These are phyloP conservation scores for Theretra japonica DNA, from an alignment of 2,888 invertebrate genomes.

Conservation along the genomic window DNA sequence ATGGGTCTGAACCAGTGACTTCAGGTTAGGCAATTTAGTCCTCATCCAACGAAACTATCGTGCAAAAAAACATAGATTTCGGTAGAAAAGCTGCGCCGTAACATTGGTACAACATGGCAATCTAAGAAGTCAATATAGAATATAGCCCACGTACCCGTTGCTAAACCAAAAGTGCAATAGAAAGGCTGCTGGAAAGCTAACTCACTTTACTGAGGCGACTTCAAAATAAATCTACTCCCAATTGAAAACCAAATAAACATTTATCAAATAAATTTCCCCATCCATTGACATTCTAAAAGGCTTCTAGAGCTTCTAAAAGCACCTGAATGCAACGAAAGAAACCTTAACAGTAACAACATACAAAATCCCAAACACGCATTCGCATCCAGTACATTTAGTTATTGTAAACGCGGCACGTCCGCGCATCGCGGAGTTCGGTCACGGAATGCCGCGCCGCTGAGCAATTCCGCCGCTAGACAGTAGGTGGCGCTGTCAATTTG, in stretches of 20 bases:
- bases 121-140: no score
- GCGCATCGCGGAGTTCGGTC: slow-evolving; percentile 67
- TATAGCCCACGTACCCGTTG: no score
- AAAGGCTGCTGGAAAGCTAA: no score
- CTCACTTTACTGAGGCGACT: not conserved
- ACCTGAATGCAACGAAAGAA: slow-evolving; percentile 4
- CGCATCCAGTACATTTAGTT: slow-evolving; percentile 58
- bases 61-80: no score
- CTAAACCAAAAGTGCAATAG: no score
- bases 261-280: slow-evolving; percentile 7
- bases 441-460: slow-evolving; percentile 66
- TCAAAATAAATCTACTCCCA: not conserved
- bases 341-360: slow-evolving; percentile 16
- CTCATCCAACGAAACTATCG: no score
- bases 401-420: slow-evolving; percentile 63
- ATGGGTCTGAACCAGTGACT: no score
- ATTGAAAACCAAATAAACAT: not conserved
- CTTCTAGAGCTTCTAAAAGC: slow-evolving; percentile 6
- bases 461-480: slow-evolving; percentile 58
- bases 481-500: slow-evolving; percentile 78
- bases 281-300: not conserved
- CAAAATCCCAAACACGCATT: slow-evolving; percentile 15
- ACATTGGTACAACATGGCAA: no score
- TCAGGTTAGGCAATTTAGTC: no score
- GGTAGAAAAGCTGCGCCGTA: no score